phyloP scores from a whole-genome alignment of 2,113 vertebrate genomes.

The Hiodon alosoides region DNA sequence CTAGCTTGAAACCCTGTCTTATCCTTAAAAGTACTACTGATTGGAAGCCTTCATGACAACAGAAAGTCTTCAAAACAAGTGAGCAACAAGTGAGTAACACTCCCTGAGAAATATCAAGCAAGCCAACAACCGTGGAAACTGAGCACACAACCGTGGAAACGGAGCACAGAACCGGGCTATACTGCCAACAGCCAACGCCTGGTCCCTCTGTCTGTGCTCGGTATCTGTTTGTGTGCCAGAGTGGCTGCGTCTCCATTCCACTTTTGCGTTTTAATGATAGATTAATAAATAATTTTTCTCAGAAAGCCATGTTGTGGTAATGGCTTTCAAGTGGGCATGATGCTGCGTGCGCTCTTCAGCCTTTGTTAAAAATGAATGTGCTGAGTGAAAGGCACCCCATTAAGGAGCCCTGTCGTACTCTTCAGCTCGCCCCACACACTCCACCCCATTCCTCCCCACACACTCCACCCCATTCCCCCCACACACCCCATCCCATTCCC shows the following conservation, averaged over 20 bases:
- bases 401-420: conserved; percentile 45
- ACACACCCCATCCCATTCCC: too few species aligned
- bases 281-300: conserved; percentile 69
- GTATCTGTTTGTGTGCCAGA: not conserved
- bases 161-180: too few species aligned
- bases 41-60: too few species aligned
- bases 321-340: conserved; percentile 55
- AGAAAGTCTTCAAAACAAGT: too few species aligned
- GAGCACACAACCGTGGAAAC: too few species aligned
- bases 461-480: too few species aligned
- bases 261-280: conserved; percentile 55
- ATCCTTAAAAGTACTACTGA: too few species aligned
- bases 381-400: conserved; percentile 58
- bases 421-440: conserved; percentile 55
- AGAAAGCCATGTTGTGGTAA: conserved; percentile 60
- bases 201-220: not conserved
- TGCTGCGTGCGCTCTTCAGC: conserved; percentile 45
- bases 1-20: too few species aligned
- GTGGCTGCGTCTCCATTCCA: conserved; percentile 24
- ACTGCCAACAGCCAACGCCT: not conserved
- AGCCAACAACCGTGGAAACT: too few species aligned
- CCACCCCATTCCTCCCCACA: conserved; percentile 15
- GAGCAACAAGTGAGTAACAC: too few species aligned
- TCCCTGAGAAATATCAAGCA: too few species aligned
- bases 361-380: conserved; percentile 69